Percentiles rank a stretch among this genome's conserved stretches.
Evolutionary conservation across 2,888 invertebrate species (phyloP).

Genomic region (Tricholauxania praeusta): DNA sequence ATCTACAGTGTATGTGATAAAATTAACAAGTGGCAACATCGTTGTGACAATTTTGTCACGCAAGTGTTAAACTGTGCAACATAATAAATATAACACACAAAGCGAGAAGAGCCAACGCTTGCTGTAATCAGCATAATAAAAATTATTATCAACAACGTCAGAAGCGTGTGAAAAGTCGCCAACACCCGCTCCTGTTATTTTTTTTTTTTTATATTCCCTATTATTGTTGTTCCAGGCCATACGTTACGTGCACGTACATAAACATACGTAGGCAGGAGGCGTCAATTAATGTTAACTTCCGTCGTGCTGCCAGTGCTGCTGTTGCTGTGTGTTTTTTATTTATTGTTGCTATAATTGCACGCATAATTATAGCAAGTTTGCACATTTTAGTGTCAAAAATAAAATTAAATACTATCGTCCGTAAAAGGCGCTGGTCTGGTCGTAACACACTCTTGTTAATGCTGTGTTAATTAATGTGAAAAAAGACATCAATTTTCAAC

Average conservation of each 20-base stretch:
- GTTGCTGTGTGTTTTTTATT: background rate
- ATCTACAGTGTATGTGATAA: constrained; percentile 31
- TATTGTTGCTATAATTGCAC: constrained; percentile 17
- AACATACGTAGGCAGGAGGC: background rate
- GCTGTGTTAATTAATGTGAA: constrained; percentile 13
- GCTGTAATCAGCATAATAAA: constrained; percentile 25
- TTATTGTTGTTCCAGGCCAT: constrained; percentile 12
- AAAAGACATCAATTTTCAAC: background rate
- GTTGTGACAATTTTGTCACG: constrained; percentile 50
- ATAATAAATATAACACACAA: constrained; percentile 31
- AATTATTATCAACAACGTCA: constrained; percentile 20
- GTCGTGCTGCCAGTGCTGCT: background rate
- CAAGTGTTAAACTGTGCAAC: constrained; percentile 48
- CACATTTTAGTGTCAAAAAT: background rate
- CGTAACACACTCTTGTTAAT: background rate
- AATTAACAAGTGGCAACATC: constrained; percentile 44
- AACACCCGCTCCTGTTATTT: constrained; percentile 9
- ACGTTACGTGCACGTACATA: background rate
- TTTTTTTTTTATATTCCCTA: background rate
- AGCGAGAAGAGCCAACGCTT: constrained; percentile 6
- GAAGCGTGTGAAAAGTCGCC: constrained; percentile 22
- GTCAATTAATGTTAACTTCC: constrained; percentile 18
- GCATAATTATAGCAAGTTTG: constrained; percentile 10
- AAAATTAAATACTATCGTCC: background rate
- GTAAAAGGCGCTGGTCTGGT: background rate